phyloP scores from a whole-genome alignment of 2,888 invertebrate species.

The Sisyra terminalis region DNA sequence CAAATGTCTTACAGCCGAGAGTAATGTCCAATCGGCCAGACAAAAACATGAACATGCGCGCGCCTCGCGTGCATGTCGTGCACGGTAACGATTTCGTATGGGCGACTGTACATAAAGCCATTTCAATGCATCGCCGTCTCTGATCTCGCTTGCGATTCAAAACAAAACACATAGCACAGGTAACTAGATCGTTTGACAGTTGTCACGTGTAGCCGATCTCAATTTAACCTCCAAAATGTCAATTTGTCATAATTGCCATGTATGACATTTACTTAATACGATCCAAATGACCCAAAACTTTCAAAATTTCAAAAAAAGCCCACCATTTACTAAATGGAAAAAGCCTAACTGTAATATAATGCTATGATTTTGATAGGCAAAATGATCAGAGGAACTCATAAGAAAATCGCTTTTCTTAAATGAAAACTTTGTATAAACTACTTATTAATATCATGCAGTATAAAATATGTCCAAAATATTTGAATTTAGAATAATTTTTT shows the following conservation, averaged over 20 bases:
- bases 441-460: too few relatives aligned
- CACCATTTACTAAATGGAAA: too few relatives aligned
- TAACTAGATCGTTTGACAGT: constrained; percentile 30
- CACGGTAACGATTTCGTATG: constrained; percentile 16
- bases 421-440: too few relatives aligned
- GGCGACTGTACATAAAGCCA: constrained; percentile 26
- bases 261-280: neutral
- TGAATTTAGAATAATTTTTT: too few relatives aligned
- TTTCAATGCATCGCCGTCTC: constrained; percentile 25
- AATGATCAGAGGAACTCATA: too few relatives aligned
- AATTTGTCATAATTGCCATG: constrained; percentile 3
- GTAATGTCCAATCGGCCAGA: constrained; percentile 24
- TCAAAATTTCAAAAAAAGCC: too few relatives aligned
- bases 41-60: constrained; percentile 14
- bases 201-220: constrained; percentile 23
- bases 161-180: constrained; percentile 31
- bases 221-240: constrained; percentile 4
- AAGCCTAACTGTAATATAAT: too few relatives aligned
- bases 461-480: too few relatives aligned
- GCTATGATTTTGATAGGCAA: too few relatives aligned
- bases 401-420: too few relatives aligned
- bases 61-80: constrained; percentile 9
- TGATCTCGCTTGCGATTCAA: constrained; percentile 29
- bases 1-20: constrained; percentile 23
- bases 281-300: too few relatives aligned